Evolutionary conservation across 1,140 invertebrate species (phyloP).

Genomic region (Anagrus nilaparvatae): DNA sequence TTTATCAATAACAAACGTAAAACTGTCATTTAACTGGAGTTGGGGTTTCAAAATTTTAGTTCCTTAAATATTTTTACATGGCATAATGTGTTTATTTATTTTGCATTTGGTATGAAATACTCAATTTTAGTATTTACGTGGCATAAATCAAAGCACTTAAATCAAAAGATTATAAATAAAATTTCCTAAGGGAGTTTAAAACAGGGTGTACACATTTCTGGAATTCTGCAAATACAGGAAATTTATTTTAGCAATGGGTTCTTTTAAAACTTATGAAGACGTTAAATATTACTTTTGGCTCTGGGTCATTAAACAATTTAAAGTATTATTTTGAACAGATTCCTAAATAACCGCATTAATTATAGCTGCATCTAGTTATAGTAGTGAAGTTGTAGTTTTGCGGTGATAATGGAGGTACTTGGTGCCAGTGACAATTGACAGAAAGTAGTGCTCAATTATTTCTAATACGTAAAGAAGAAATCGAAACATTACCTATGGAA

Average conservation of each 20-base stretch:
- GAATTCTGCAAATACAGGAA: too few relatives aligned
- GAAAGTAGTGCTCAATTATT: slow-evolving; percentile 57
- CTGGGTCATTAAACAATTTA: slow-evolving; percentile 5
- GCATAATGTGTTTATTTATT: too few relatives aligned
- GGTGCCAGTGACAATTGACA: slow-evolving; percentile 51
- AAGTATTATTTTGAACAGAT: slow-evolving; percentile 45
- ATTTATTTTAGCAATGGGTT: slow-evolving; percentile 48
- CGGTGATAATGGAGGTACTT: slow-evolving; percentile 37
- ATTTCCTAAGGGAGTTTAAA: too few relatives aligned
- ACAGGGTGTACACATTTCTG: too few relatives aligned
- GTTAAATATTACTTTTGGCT: slow-evolving; percentile 38
- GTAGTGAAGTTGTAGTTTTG: slow-evolving; percentile 48
- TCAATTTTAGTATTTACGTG: too few relatives aligned
- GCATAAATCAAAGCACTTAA: too few relatives aligned
- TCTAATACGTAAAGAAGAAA: slow-evolving; percentile 51
- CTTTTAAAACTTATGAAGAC: slow-evolving; percentile 49
- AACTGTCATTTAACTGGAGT: too few relatives aligned
- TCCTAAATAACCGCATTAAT: slow-evolving; percentile 48
- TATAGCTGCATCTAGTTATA: slow-evolving; percentile 46
- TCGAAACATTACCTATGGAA: slow-evolving; percentile 51
- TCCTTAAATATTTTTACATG: too few relatives aligned
- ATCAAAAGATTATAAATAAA: too few relatives aligned
- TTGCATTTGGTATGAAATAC: too few relatives aligned
- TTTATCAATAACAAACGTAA: too few relatives aligned
- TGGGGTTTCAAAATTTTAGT: too few relatives aligned